phyloP scores from a whole-genome alignment of 2,888 invertebrate species.

The Horisme vitalbata region DNA sequence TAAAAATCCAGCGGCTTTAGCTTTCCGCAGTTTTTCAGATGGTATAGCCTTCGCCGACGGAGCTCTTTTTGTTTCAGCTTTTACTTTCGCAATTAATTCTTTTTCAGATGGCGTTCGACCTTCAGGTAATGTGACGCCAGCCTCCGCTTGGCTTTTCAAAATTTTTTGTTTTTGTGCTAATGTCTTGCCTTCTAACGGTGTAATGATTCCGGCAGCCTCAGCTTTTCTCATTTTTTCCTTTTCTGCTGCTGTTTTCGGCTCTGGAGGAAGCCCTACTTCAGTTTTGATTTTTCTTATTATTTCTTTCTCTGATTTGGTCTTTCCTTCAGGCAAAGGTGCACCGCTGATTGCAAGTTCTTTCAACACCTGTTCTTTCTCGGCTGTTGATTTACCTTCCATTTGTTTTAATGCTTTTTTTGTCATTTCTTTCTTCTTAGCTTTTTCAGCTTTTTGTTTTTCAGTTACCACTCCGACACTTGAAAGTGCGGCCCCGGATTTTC shows the following conservation, averaged over 20 bases:
- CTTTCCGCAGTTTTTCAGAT: slow-evolving; percentile 35
- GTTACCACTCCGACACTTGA: slow-evolving; percentile 15
- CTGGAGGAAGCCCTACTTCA: slow-evolving; percentile 35
- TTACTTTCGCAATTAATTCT: slow-evolving; percentile 12
- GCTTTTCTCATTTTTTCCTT: slow-evolving; percentile 39
- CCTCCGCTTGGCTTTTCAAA: slow-evolving; percentile 32
- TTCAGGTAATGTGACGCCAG: slow-evolving; percentile 40
- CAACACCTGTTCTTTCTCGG: slow-evolving; percentile 44
- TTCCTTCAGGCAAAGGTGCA: slow-evolving; percentile 41
- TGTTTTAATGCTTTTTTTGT: slow-evolving; percentile 39
- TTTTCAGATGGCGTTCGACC: slow-evolving; percentile 46
- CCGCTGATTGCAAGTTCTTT: slow-evolving; percentile 35
- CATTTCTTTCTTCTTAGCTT: slow-evolving; percentile 29
- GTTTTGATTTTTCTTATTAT: slow-evolving; percentile 38
- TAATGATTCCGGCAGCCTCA: slow-evolving; percentile 25
- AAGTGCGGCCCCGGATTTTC: slow-evolving; percentile 23
- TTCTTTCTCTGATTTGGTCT: slow-evolving; percentile 39
- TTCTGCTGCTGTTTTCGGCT: slow-evolving; percentile 10
- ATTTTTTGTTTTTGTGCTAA: slow-evolving; percentile 37
- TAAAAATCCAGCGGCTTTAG: slow-evolving; percentile 16
- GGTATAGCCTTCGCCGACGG: slow-evolving; percentile 28
- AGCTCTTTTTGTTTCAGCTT: slow-evolving; percentile 5
- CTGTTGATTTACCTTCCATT: slow-evolving; percentile 37
- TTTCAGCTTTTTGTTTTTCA: slow-evolving; percentile 16
- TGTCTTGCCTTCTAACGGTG: slow-evolving; percentile 35